A percentile compares a stretch with the other conserved stretches of the same genome.
Evolutionary conservation across 92 coral and sea anemone genomes (phyloP).

Genomic region (Epizoanthus scotinus): DNA sequence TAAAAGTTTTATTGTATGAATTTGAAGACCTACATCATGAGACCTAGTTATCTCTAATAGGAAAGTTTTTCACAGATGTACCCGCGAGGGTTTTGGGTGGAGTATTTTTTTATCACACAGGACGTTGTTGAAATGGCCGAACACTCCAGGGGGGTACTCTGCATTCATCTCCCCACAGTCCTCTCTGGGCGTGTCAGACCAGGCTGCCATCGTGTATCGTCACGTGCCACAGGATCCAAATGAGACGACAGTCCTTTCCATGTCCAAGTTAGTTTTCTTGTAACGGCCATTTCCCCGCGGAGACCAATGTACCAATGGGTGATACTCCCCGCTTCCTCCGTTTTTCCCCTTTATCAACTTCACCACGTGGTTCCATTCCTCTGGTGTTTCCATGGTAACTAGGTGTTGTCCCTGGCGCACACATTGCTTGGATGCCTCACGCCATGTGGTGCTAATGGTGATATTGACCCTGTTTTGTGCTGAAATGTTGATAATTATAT

Average conservation of each 20-base stretch:
- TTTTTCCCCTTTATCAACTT: not conserved
- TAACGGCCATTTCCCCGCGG: not conserved
- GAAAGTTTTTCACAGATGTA: no score
- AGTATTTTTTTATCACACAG: no score
- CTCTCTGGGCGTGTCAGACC: not conserved
- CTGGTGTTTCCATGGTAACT: conserved; percentile 2
- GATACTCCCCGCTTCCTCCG: not conserved
- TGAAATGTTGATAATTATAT: no score
- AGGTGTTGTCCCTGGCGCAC: not conserved
- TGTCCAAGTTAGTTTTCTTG: not conserved
- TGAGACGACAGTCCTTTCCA: not conserved
- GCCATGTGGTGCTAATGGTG: no score
- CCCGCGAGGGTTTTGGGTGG: no score
- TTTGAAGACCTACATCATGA: no score
- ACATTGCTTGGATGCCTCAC: not conserved
- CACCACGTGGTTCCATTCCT: not conserved
- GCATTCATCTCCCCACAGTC: no score
- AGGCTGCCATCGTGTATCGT: not conserved
- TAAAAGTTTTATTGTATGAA: no score
- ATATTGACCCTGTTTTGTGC: no score
- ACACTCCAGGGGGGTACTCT: no score
- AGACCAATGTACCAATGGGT: conserved; percentile 2
- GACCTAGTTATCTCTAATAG: no score
- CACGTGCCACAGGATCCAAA: not conserved
- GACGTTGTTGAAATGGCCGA: no score